phyloP scores from a whole-genome alignment of 1,140 invertebrate genomes.

The Sycophila sp. region DNA sequence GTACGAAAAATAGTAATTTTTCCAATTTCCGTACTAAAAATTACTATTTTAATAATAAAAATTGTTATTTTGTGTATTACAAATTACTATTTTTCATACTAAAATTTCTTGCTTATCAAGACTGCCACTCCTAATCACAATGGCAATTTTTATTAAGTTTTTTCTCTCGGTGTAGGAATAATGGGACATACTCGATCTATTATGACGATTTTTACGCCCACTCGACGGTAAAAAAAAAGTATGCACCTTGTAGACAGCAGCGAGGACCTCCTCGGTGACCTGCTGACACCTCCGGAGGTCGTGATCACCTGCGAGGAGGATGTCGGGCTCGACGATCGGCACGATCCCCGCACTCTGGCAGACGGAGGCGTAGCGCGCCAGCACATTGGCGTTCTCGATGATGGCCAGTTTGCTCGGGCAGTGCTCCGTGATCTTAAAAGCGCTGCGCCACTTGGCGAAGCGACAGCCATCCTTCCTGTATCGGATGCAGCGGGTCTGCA shows the following conservation, averaged over 20 bases:
- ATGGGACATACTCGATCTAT: too few relatives aligned
- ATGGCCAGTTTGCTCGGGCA: constrained; percentile 90
- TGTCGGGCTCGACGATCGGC: constrained; percentile 97
- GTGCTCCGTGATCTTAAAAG: constrained; percentile 91
- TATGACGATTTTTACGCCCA: too few relatives aligned
- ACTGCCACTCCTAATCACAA: too few relatives aligned
- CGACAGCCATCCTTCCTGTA: constrained; percentile 98
- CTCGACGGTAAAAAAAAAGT: too few relatives aligned
- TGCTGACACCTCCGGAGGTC: constrained; percentile 92
- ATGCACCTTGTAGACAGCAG: constrained; percentile 89
- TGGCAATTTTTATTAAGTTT: too few relatives aligned
- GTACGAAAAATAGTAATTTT: too few relatives aligned
- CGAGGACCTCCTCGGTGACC: constrained; percentile 93
- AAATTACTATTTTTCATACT: too few relatives aligned
- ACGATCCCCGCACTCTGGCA: constrained; percentile 96
- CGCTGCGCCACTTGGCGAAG: constrained; percentile 98
- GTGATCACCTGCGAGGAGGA: constrained; percentile 88
- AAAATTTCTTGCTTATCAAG: too few relatives aligned
- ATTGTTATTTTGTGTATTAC: too few relatives aligned
- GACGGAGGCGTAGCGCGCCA: constrained; percentile 95
- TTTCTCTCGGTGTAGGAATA: too few relatives aligned
- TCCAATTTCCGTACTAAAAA: too few relatives aligned
- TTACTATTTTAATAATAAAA: too few relatives aligned
- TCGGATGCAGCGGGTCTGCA: constrained; percentile 92
- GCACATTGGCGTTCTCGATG: constrained; percentile 92